Percentiles rank a stretch among this genome's conserved stretches.
phyloP scores from a whole-genome alignment of 2,113 vertebrate genomes.

The Mesoclemmys tuberculata region DNA sequence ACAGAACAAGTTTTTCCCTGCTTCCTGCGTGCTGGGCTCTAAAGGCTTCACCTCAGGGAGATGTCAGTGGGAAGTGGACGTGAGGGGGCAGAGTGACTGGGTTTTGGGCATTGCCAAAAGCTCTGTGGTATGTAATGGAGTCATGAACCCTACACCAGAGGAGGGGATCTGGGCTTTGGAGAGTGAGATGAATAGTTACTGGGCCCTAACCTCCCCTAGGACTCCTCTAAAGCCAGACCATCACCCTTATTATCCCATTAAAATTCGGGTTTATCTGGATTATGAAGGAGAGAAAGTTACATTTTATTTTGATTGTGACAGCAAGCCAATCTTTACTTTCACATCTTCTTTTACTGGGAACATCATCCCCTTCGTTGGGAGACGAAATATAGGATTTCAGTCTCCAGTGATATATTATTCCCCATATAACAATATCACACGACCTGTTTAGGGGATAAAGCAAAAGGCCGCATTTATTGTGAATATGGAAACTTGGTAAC shows the following conservation, averaged over 20 bases:
- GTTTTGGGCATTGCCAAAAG: neutral
- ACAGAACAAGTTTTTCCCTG: neutral
- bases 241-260: neutral
- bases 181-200: neutral
- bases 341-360: neutral
- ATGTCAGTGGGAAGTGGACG: neutral
- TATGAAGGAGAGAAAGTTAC: neutral
- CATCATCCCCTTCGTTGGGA: neutral
- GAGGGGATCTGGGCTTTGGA: neutral
- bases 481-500: too few relatives aligned
- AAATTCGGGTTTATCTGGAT: neutral
- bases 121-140: neutral
- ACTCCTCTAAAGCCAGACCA: neutral
- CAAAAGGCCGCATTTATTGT: too few relatives aligned
- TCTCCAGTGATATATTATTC: too few relatives aligned
- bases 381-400: too few relatives aligned
- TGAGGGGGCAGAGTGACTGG: accelerated
- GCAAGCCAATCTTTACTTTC: neutral
- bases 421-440: too few relatives aligned
- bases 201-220: neutral
- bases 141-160: neutral
- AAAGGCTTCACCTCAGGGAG: neutral
- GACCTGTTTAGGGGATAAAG: too few relatives aligned
- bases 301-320: neutral
- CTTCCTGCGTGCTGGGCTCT: neutral